phyloP scores from a whole-genome alignment of 2,797 vertebrate species.

The Apogon hyalosoma region DNA sequence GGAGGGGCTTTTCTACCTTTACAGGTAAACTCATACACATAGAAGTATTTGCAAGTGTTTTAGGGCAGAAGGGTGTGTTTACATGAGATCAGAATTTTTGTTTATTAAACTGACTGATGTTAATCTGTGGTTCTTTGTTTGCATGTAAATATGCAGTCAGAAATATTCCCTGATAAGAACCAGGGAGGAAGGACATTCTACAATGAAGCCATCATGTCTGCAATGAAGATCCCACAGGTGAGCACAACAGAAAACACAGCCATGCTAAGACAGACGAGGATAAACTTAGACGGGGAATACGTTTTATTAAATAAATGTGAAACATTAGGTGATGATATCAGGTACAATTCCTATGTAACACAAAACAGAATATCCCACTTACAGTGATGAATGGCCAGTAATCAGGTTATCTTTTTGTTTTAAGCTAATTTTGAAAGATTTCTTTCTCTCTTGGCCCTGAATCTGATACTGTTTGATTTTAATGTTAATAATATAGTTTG shows the following conservation, averaged over 20 bases:
- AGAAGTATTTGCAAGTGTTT: background rate
- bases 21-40: conserved; percentile 79
- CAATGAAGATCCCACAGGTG: conserved; percentile 91
- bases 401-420: no score
- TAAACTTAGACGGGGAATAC: background rate
- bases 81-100: background rate
- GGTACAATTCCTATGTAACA: background rate
- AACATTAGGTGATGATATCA: background rate
- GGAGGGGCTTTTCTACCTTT: conserved; percentile 90
- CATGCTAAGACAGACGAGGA: background rate
- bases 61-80: background rate
- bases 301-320: background rate
- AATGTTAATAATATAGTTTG: no score
- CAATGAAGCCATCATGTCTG: conserved; percentile 91
- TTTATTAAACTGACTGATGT: background rate
- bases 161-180: conserved; percentile 92
- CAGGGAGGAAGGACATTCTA: conserved; percentile 89
- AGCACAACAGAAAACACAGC: background rate
- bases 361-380: no score
- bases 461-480: no score
- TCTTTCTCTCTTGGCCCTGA: no score
- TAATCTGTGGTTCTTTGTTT: background rate
- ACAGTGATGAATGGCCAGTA: no score
- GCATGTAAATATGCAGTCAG: conserved; percentile 80
- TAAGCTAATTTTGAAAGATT: no score